Base-by-base conservation (phyloP, 1,140 invertebrate species). In the Drosophila bocqueti region DNA sequence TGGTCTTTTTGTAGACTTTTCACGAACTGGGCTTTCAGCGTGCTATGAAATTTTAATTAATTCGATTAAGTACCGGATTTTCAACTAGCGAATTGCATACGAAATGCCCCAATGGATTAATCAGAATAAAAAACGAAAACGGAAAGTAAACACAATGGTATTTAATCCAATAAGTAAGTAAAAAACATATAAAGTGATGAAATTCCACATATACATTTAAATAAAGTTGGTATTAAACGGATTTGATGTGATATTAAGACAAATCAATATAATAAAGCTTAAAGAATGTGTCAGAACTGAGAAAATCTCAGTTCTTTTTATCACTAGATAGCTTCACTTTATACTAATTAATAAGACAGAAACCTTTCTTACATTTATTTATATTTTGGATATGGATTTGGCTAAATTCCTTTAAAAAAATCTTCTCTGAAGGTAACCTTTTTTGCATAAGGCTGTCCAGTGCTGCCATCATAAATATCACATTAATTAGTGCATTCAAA, bases 21-120 rank as follows among this genome's bases (percentile, higher is more conserved):
- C 54, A 59, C 60, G 55, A 66, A 61, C 60, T 80, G 36, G 21
- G 45, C 59, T 64, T 79, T 66, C 52, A 66, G 54, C 55, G 87
- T 75, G 74, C 67, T 78, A 75, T 89, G 66, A 78, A 81, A 84
- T 62, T 89, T 78, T 83, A 83, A 87, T 87, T 89, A 87, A 89
- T 87, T 87, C 85, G 68, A 87, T 87, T 78, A 89, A 84, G 84
- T 83, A 46, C 65, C 65, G 68, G 38, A 71, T 79, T 65, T 78
- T 62, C 4, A 49, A 57, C 54, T 52, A 52, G 52, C 74, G 74
- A 75, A 78, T 68, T 58, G 60, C 55, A 77, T 29, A 38, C 50
- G 46, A 65, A 83, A 73, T 74, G 21, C 45, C 45, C 40, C 54
- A 78, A 78, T 78, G 76, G 45, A 54, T 59, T 69, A 79, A 79